A percentile compares a stretch with the other conserved stretches of the same genome.
Evolutionary conservation across 2,797 vertebrate genomes (phyloP).

Genomic region (Pyrocephalus nanus): DNA sequence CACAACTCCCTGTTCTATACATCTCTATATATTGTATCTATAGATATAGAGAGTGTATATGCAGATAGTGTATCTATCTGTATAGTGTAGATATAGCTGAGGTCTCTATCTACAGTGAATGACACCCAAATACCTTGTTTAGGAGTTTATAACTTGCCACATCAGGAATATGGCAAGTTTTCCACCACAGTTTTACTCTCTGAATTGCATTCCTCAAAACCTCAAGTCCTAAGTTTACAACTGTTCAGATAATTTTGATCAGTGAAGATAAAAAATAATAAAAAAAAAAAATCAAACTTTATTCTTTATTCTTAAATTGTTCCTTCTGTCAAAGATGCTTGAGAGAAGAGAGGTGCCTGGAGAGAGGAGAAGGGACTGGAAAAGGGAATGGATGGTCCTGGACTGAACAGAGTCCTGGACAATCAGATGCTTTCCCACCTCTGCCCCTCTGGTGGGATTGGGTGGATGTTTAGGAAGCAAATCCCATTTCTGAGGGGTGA

Average conservation of each 20-base stretch:
- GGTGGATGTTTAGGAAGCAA: not conserved
- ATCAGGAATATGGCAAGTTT: not conserved
- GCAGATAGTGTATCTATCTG: not conserved
- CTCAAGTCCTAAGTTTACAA: not conserved
- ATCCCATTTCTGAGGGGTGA: not conserved
- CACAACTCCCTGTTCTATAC: not conserved
- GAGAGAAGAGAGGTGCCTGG: not conserved
- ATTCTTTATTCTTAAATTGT: not conserved
- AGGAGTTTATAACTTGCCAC: not conserved
- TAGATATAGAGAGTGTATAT: not conserved
- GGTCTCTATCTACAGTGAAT: not conserved
- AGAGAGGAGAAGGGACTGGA: not conserved
- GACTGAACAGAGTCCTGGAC: not conserved
- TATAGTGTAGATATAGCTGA: accelerated
- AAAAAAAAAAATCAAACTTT: not conserved
- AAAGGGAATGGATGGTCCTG: accelerated
- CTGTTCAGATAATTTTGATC: not conserved
- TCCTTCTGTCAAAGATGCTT: not conserved
- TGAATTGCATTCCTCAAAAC: not conserved
- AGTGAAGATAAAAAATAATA: not conserved
- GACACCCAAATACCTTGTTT: accelerated
- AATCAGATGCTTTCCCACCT: not conserved
- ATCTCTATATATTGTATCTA: not conserved
- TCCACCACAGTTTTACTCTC: not conserved
- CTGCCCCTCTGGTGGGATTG: not conserved